A percentile compares a stretch with the other conserved stretches of the same genome.
phyloP scores from a whole-genome alignment of 2,797 vertebrate genomes.

The Poecilia velifera region DNA sequence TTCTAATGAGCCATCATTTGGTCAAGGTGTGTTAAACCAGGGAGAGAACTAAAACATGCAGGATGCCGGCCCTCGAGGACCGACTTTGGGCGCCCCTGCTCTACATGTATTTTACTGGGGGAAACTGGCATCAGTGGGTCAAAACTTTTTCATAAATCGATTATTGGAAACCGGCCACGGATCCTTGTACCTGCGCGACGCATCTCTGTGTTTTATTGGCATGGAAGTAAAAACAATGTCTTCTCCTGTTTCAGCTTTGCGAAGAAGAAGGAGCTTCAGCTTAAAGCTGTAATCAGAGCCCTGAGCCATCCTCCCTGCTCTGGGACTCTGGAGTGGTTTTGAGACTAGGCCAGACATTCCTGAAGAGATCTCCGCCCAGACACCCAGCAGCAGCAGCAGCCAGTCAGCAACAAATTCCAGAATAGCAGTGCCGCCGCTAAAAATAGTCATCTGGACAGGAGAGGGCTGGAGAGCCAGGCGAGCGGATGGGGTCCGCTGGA shows the following conservation, averaged over 20 bases:
- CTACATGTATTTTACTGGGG: not conserved
- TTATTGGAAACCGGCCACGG: not conserved
- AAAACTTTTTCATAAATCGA: not conserved
- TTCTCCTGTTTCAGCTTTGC: constrained; percentile 27
- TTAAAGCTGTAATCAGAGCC: constrained; percentile 83
- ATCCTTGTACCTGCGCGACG: not conserved
- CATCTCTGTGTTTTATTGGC: not conserved
- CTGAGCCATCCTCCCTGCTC: constrained; percentile 80
- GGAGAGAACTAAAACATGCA: no score
- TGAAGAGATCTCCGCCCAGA: constrained; percentile 94
- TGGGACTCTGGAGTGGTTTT: constrained; percentile 90
- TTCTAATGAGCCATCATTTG: no score
- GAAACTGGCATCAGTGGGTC: not conserved
- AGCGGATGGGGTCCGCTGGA: constrained; percentile 46
- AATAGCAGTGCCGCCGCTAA: constrained; percentile 89
- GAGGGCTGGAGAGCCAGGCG: constrained; percentile 60
- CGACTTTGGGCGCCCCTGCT: no score
- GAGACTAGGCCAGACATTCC: constrained; percentile 92
- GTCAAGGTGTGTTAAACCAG: no score
- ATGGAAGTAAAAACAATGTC: constrained; percentile 15
- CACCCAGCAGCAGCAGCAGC: constrained; percentile 81
- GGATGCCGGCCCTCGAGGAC: no score
- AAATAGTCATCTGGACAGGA: constrained; percentile 80
- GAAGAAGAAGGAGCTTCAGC: constrained; percentile 42
- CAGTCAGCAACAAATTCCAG: constrained; percentile 93